Base-by-base conservation (phyloP, 2,113 vertebrate species). In the Holacanthus passer region DNA sequence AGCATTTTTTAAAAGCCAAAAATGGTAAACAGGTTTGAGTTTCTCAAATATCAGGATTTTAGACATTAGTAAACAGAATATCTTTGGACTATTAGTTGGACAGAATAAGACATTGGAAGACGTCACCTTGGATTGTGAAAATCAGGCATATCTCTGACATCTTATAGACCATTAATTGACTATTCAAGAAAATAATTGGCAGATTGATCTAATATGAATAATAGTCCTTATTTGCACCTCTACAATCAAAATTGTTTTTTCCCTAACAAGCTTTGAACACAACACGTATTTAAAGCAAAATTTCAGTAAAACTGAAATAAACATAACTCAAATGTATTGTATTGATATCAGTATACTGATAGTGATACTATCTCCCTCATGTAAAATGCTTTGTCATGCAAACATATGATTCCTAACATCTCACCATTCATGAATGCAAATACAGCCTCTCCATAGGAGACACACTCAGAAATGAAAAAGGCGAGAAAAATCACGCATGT, bases 301-400 rank as follows among this genome's bases (percentile, higher is more conserved):
- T 66, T 58, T 69, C 7, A 68, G 37, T 77, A 76, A 65, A 72
- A 67, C 45, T 70, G 29, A 77, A 64, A 32, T 24, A 56, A 66
- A 37, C 58, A 39, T 71, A 39, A 71, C 83, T 88, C 43, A 62
- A 53, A 68, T 12, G n/a, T n/a, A n/a, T n/a, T n/a, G n/a, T n/a
- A n/a, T n/a, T n/a, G n/a, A n/a, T n/a, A n/a, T n/a, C n/a, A n/a
- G n/a, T 71, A 17, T 35, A 79, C 22, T 73, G 32, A 14, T 12
- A 79, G 65, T 11, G 1, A 56, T 66, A 12, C 14, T 31, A 59
- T 48, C n/a, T 41, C 20, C 11, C 13, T 69, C 24, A 39, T 69
- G 17, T 35, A 32, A 73, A 79, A 71, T 56, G 43, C 56, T 52
- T 50, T 43, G 29, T 77, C 60, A 13, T 39, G 32, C 53, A 77